Conservation (phyloP, 2,113 vertebrate species). For the Labeo rohita region DNA sequence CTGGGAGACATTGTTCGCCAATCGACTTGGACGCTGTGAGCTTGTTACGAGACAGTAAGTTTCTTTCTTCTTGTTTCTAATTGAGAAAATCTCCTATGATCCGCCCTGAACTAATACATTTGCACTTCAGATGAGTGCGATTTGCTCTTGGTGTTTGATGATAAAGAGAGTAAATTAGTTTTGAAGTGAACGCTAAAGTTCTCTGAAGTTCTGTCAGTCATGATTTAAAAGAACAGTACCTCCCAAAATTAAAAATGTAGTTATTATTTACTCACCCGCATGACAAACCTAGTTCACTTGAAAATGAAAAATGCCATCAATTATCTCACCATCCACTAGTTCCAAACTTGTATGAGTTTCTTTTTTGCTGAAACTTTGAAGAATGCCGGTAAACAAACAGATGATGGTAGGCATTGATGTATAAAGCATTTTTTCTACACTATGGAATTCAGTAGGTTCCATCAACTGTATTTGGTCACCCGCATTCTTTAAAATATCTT, state of each 20-base stretch:
- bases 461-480: no score
- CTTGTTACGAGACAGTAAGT: not conserved
- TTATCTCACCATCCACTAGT: not conserved
- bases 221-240: constrained; percentile 6
- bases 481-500: no score
- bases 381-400: not conserved
- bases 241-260: not conserved
- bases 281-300: not conserved
- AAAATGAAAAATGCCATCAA: not conserved
- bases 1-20: constrained; percentile 72
- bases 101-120: constrained; percentile 38
- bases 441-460: no score
- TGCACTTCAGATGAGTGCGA: constrained; percentile 27
- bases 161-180: constrained; percentile 32
- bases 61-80: constrained; percentile 18
- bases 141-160: constrained; percentile 21
- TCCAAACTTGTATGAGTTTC: not conserved
- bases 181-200: not conserved
- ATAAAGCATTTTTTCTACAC: no score
- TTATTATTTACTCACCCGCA: not conserved
- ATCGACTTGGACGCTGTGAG: constrained; percentile 56
- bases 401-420: no score
- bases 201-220: constrained; percentile 24
- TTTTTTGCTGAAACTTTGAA: not conserved
- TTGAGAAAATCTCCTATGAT: constrained; percentile 36